Evolutionary conservation across 2,113 vertebrate genomes (phyloP), one percentile per base, ranked within the genome.

Genomic region (Chionodraco myersi): DNA sequence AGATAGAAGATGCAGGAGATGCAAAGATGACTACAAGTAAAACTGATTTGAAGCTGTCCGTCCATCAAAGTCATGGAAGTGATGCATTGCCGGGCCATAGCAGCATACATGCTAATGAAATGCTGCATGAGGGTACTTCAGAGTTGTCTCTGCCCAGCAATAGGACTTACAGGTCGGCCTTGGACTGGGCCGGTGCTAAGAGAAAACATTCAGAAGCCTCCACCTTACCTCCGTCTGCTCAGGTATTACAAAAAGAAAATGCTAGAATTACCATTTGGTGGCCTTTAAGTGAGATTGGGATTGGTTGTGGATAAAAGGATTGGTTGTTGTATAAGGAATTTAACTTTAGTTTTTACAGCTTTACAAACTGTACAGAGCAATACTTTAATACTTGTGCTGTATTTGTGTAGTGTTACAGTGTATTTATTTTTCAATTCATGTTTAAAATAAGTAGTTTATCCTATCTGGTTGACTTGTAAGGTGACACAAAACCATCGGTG

Each of bases 111-210:
- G 56, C 16, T 14, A 64, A 52, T 5, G 51, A 77, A 73, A 75
- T 12, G 34, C 49, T 47, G 36, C 30, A 26, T 7, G 61, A 3
- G 15, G 65, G 58, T 21, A 41, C 53, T 80, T 88, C 86, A 82
- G 88, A 90, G 79, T 91, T 14, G 47, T 88, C 93, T 90, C 85
- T 85, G 88, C 87, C 85, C 87, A 87, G 90, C 93, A 94, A 86
- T 47, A 84, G 56, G 86, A 93, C 74, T 77, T 90, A 75, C 92
- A 94, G 88, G 80, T 91, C 92, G 52, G 83, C 92, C 72, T 95
- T 95, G 93, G 93, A 95, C 78, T 93, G 91, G 91, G 77, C 10
- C 34, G 10, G 0, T 1, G 9, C 72, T 10, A 63, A 82, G 74
- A 89, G 45, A 51, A 68, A 69, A 54, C 64, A 68, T 34, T 7